Conservation (phyloP, 2,797 vertebrate genomes). For the Adelosebastes latens region DNA sequence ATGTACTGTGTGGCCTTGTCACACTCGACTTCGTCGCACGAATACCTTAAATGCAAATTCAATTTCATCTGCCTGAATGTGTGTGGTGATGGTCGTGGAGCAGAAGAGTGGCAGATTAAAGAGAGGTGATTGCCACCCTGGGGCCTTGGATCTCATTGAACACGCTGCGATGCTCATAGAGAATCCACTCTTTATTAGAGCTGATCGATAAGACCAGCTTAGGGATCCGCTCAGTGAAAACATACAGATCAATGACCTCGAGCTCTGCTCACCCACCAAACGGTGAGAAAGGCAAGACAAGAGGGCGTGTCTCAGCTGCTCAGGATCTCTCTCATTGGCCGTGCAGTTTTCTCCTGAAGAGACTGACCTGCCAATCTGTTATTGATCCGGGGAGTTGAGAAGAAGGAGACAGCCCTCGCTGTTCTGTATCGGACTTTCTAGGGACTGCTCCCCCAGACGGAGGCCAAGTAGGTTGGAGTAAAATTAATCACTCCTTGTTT, state of each 20-base stretch:
- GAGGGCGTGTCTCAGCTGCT: constrained; percentile 31
- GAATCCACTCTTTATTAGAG: constrained; percentile 71
- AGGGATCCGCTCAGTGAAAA: constrained; percentile 74
- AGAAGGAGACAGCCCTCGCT: constrained; percentile 43
- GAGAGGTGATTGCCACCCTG: constrained; percentile 41
- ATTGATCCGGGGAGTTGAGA: constrained; percentile 70
- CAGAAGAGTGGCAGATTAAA: constrained; percentile 26
- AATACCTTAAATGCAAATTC: constrained; percentile 28
- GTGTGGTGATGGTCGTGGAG: not conserved
- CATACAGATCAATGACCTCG: constrained; percentile 76
- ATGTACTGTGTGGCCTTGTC: not conserved
- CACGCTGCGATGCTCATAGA: constrained; percentile 36
- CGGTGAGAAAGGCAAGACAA: constrained; percentile 32
- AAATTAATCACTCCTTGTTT: constrained; percentile 84
- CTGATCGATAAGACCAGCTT: constrained; percentile 58
- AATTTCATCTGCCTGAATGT: not conserved
- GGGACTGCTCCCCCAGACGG: constrained; percentile 57
- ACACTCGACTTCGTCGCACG: not conserved
- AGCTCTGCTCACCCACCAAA: constrained; percentile 54
- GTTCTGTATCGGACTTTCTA: constrained; percentile 50
- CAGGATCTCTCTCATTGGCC: constrained; percentile 50
- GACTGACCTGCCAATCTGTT: constrained; percentile 72
- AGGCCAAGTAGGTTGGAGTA: constrained; percentile 72
- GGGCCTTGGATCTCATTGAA: constrained; percentile 49
- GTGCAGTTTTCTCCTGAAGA: constrained; percentile 55